phyloP scores from a whole-genome alignment of 2,113 vertebrate genomes.

The Sinocyclocheilus anshuiensis region DNA sequence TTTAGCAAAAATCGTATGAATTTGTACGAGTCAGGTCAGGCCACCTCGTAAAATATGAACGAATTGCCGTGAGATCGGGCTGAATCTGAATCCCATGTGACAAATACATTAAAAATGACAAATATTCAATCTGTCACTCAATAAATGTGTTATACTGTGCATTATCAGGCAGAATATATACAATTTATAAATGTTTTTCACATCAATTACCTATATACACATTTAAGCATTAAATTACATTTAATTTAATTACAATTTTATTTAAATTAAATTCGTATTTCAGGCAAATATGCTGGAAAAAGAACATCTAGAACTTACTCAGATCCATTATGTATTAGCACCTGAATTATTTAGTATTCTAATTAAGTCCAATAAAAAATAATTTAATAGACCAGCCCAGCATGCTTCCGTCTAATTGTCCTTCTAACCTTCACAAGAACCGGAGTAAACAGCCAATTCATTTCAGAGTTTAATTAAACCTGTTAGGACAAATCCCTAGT shows the following conservation, averaged over 20 bases:
- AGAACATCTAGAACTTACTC: not conserved
- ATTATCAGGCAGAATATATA: not conserved
- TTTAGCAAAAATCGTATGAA: no score
- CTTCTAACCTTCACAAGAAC: constrained; percentile 10
- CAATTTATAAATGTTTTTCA: no score
- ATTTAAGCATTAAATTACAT: not conserved
- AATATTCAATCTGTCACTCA: not conserved
- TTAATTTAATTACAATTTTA: not conserved
- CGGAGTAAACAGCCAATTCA: not conserved
- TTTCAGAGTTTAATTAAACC: constrained; percentile 26
- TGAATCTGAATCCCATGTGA: not conserved
- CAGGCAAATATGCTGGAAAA: not conserved
- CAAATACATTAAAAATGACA: not conserved
- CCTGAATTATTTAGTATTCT: constrained; percentile 11
- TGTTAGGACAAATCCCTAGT: not conserved
- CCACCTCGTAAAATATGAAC: no score
- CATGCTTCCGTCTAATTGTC: not conserved
- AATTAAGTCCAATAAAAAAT: not conserved
- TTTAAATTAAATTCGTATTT: not conserved
- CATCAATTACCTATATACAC: not conserved
- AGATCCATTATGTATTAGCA: not conserved
- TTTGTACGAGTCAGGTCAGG: no score
- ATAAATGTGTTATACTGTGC: not conserved
- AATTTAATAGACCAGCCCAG: not conserved
- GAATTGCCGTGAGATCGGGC: no score